Evolutionary conservation across 1,140 invertebrate species (phyloP).

Genomic region (Sminthurides bifidus): DNA sequence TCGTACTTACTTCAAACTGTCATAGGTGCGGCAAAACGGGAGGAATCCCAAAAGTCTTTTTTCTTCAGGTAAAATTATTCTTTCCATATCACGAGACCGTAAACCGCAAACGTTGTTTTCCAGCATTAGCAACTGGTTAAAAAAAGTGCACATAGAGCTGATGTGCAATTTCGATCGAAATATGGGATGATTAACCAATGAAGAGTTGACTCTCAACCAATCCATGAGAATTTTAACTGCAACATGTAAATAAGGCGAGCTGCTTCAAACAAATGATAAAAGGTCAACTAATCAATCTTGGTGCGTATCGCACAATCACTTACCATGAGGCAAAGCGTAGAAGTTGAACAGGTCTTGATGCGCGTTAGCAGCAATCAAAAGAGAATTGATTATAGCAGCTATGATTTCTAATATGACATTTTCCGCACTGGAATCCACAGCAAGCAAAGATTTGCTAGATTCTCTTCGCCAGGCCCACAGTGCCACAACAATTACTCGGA

Average conservation of each 20-base stretch:
- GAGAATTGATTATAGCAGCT: conserved; percentile 17
- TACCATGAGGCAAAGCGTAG: conserved; percentile 24
- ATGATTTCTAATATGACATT: conserved; percentile 12
- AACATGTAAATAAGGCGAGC: not conserved
- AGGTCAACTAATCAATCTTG: not conserved
- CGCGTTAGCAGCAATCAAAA: conserved; percentile 15
- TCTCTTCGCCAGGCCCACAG: conserved; percentile 25
- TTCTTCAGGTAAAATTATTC: conserved; percentile 27
- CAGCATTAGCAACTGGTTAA: conserved; percentile 19
- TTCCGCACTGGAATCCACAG: conserved; percentile 10
- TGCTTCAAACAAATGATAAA: not conserved
- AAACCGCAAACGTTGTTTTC: conserved; percentile 12
- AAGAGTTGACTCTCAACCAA: conserved; percentile 20
- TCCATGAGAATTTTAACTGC: conserved; percentile 28
- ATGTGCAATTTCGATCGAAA: conserved; percentile 20
- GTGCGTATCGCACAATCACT: not conserved
- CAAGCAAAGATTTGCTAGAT: conserved; percentile 10
- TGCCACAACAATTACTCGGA: conserved; percentile 19
- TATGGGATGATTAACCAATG: conserved; percentile 8
- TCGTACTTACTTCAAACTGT: conserved; percentile 19
- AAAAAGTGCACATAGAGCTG: conserved; percentile 11
- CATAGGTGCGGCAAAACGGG: conserved; percentile 17
- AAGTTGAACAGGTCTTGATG: conserved; percentile 16
- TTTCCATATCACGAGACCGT: conserved; percentile 12
- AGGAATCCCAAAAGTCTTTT: conserved; percentile 27